Conservation (phyloP, 1,140 invertebrate genomes). For the Drosophila yakuba region DNA sequence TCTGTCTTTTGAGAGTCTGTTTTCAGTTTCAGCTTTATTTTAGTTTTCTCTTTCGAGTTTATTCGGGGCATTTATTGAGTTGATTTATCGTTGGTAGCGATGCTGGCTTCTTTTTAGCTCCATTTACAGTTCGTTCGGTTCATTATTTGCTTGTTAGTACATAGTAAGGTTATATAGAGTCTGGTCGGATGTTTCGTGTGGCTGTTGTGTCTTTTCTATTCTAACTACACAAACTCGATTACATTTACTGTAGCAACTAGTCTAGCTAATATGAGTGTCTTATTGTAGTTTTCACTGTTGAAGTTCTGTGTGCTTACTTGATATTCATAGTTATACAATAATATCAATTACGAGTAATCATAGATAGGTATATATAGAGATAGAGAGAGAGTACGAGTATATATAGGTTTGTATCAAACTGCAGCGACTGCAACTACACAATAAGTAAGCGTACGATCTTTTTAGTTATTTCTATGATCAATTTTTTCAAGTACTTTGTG, state of each 20-base stretch:
- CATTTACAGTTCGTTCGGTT: conserved; percentile 31
- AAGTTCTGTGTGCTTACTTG: conserved; percentile 22
- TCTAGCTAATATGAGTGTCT: conserved; percentile 31
- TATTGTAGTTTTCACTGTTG: conserved; percentile 15
- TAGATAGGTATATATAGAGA: conserved; percentile 41
- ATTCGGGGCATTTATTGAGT: conserved; percentile 36
- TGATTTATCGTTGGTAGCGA: conserved; percentile 24
- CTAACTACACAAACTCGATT: conserved; percentile 56
- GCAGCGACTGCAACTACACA: conserved; percentile 56
- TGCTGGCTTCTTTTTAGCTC: conserved; percentile 28
- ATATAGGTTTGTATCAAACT: conserved; percentile 56
- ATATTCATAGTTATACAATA: conserved; percentile 37
- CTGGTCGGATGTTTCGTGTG: conserved; percentile 21
- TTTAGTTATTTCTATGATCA: conserved; percentile 31
- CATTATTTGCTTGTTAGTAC: conserved; percentile 27
- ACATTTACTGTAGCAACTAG: conserved; percentile 49
- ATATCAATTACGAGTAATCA: conserved; percentile 50
- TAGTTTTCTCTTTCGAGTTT: conserved; percentile 48
- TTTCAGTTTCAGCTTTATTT: conserved; percentile 24
- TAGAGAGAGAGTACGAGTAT: conserved; percentile 45
- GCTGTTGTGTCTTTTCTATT: conserved; percentile 34
- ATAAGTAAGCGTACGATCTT: conserved; percentile 64
- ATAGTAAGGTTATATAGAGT: conserved; percentile 12
- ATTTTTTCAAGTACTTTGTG: conserved; percentile 32
- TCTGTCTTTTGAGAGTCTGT: conserved; percentile 8